Evolutionary conservation across 2,888 invertebrate genomes (phyloP).

Genomic region (Scaptomyza cyrtandrae): DNA sequence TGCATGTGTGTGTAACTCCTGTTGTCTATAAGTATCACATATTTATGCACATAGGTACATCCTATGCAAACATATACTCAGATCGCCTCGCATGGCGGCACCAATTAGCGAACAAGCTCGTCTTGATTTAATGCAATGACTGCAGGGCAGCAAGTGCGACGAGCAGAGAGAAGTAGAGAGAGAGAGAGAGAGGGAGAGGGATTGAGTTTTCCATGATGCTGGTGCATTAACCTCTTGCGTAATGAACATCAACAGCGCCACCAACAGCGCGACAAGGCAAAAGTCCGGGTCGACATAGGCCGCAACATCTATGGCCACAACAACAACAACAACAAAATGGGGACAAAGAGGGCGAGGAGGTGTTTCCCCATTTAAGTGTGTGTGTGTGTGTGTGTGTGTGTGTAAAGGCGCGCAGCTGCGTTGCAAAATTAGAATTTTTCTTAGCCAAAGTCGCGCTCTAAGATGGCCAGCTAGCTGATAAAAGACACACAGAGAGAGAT

Average conservation of each 20-base stretch:
- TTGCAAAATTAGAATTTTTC: slow-evolving; percentile 77
- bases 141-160: slow-evolving; percentile 60
- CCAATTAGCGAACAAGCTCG: slow-evolving; percentile 69
- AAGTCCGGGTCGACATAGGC: slow-evolving; percentile 63
- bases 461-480: slow-evolving; percentile 70
- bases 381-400: slow-evolving; percentile 6
- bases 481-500: slow-evolving; percentile 12
- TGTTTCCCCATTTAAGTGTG: slow-evolving; percentile 10
- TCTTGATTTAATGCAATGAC: slow-evolving; percentile 65
- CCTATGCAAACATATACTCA: background rate
- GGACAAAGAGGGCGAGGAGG: slow-evolving; percentile 31
- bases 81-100: slow-evolving; percentile 43
- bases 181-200: background rate
- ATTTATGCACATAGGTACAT: background rate
- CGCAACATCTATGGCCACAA: slow-evolving; percentile 21
- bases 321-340: slow-evolving; percentile 13
- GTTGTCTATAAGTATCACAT: slow-evolving; percentile 21
- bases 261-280: slow-evolving; percentile 68
- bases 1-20: slow-evolving; percentile 16
- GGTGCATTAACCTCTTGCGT: slow-evolving; percentile 80
- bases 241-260: slow-evolving; percentile 80
- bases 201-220: background rate
- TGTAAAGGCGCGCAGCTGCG: slow-evolving; percentile 74
- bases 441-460: slow-evolving; percentile 41
- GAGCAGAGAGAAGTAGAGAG: slow-evolving; percentile 14